Evolutionary conservation across 2,888 invertebrate species (phyloP), one percentile per base, ranked within the genome.

Genomic region (Nipponacmea schrenckii): DNA sequence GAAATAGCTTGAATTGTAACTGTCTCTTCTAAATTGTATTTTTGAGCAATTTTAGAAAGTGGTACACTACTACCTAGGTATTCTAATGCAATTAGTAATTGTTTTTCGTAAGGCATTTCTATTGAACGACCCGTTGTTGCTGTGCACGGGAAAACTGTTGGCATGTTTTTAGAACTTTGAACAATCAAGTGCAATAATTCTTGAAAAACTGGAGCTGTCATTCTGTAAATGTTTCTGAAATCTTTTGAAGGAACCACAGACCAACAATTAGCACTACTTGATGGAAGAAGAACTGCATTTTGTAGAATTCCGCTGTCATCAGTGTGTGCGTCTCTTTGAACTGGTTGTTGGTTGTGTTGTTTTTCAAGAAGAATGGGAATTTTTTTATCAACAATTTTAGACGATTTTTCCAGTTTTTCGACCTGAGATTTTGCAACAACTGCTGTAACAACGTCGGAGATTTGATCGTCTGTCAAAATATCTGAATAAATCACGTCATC

Each of bases 401-500:
- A 8, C 1, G 56, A 20, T 56, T 56, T 56, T n/a, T 56, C 56
- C n/a, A 20, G n/a, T 24, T n/a, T 12, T 56, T 56, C 56, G n/a
- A 24, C 39, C n/a, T 14, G 14, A 46, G 31, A n/a, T 68, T 27
- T 62, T 12, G 68, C 24, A 27, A 74, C 67, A 62, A 72, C 68
- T 15, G 68, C 66, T 24, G 45, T 39, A 4, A 65, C 71, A 4
- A 64, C 72, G 39, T 74, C 72, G 31, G 66, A 69, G 15, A 69
- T 62, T 17, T 39, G 27, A n/a, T 68, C 63, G 62, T 74, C 74
- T 65, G 67, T 46, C 24, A 74, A 68, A 65, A 72, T 63, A 26
- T 72, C 74, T 26, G 74, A 74, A 12, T 69, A 65, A 15, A 72
- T 17, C 2, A 74, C 24, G 12, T 72, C 71, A 27, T 70, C 70